Base-by-base conservation (phyloP, 2,888 invertebrate genomes). In the Cerastis leucographa region DNA sequence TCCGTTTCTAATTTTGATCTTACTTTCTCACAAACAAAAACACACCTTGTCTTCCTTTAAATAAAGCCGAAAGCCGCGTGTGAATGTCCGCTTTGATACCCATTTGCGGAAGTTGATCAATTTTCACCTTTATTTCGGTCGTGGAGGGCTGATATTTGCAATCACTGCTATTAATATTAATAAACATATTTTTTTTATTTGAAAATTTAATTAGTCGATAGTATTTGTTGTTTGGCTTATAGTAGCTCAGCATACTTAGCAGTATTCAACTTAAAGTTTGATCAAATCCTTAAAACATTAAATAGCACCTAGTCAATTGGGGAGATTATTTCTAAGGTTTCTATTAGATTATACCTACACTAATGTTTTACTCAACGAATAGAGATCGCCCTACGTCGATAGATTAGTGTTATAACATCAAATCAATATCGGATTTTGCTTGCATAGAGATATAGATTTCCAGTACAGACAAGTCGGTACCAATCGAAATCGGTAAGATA, bases 1-100 rank as follows among this genome's bases (percentile, higher is more conserved):
- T 62, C 0, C 5, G 44, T 66, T n/a, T 77, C 25, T 76, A 42
- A 72, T 78, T 84, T 56, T 51, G 5, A 56, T 17, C 9, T 42
- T 22, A 49, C 0, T 61, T 51, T 61, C 12, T n/a, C 11, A 62
- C 62, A n/a, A 62, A 66, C 14, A 40, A 76, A 51, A 9, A 51
- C 49, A 35, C 51, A 76, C 42, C 29, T 51, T 51, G 8, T 4
- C 0, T 0, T 25, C 6, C 4, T 35, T 12, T 17, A 44, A 25
- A 44, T 44, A 62, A 67, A 51, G 51, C 22, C 14, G 14, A 74
- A 29, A 59, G 6, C 9, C 25, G 1, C 17, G 8, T 49, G 5
- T 0, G 3, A 25, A 56, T n/a, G 3, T 19, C 1, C 17, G 25
- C 5, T n/a, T 46, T 29, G 54, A 40, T 29, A 22, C 17, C 17